Evolutionary conservation across 2,113 vertebrate species (phyloP).

Genomic region (Apistogramma diplotaenia): DNA sequence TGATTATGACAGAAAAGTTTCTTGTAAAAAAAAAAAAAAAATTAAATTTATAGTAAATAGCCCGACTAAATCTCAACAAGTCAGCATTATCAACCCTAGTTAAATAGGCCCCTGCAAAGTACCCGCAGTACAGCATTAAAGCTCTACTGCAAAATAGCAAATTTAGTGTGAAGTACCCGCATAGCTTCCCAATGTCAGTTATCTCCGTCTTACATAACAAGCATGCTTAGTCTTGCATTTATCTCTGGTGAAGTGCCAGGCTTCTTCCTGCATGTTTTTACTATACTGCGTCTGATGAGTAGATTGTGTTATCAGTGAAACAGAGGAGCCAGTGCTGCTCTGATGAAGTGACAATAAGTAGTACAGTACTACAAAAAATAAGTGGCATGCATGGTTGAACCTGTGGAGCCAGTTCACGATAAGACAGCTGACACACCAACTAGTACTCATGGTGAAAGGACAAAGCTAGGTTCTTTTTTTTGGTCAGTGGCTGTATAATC

Average conservation of each 20-base stretch:
- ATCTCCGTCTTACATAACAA: slow-evolving; percentile 32
- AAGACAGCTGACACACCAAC: background rate
- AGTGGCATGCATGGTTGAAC: slow-evolving; percentile 27
- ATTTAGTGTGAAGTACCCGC: slow-evolving; percentile 9
- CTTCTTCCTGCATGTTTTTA: slow-evolving; percentile 26
- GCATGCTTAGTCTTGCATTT: slow-evolving; percentile 61
- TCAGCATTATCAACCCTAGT: no score
- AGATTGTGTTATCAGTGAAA: slow-evolving; percentile 69
- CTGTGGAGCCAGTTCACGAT: background rate
- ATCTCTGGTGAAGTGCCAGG: slow-evolving; percentile 59
- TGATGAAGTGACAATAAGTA: slow-evolving; percentile 56
- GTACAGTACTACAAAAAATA: background rate
- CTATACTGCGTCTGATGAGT: slow-evolving; percentile 29
- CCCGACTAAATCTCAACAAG: no score
- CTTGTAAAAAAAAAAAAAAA: no score
- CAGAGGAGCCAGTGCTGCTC: slow-evolving; percentile 52
- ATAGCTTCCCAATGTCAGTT: background rate
- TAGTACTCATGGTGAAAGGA: background rate
- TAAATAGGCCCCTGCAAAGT: background rate
- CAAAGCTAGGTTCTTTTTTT: background rate
- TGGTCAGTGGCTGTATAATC: no score
- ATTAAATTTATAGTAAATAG: no score
- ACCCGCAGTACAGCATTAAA: background rate
- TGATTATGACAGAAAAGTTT: no score
- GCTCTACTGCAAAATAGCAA: background rate